Percentiles rank a stretch among this genome's conserved stretches.
Evolutionary conservation across 2,888 invertebrate species (phyloP).

Genomic region (Bellardia pandia): DNA sequence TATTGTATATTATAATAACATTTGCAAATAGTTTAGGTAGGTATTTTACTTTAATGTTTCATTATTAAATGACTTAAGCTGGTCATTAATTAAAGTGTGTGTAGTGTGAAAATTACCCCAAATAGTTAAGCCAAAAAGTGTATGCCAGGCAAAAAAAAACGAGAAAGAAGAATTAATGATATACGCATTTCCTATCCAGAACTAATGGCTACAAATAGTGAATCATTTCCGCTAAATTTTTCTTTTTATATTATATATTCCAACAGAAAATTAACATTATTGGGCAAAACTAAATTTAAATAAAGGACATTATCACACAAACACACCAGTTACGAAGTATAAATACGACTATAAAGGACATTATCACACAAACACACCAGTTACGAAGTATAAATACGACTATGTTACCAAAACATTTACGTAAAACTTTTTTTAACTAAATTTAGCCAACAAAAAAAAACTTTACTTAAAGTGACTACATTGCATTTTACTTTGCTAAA

Average conservation of each 20-base stretch:
- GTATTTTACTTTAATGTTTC: no score
- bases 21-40: no score
- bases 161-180: slow-evolving; percentile 30
- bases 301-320: background rate
- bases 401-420: background rate
- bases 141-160: slow-evolving; percentile 4
- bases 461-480: slow-evolving; percentile 1
- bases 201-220: slow-evolving; percentile 53
- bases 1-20: no score
- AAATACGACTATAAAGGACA: background rate
- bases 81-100: no score
- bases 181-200: slow-evolving; percentile 64
- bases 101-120: no score
- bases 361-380: no score
- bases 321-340: no score
- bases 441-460: slow-evolving; percentile 1
- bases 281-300: background rate
- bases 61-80: no score
- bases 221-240: slow-evolving; percentile 62
- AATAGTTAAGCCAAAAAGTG: slow-evolving; percentile 11
- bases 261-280: slow-evolving; percentile 24
- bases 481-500: background rate
- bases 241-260: background rate
- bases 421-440: slow-evolving; percentile 36
- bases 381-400: background rate